These are phyloP conservation scores for Dendrocopos noguchii DNA, from an alignment of 2,113 vertebrate species.

Conservation along the genomic window DNA sequence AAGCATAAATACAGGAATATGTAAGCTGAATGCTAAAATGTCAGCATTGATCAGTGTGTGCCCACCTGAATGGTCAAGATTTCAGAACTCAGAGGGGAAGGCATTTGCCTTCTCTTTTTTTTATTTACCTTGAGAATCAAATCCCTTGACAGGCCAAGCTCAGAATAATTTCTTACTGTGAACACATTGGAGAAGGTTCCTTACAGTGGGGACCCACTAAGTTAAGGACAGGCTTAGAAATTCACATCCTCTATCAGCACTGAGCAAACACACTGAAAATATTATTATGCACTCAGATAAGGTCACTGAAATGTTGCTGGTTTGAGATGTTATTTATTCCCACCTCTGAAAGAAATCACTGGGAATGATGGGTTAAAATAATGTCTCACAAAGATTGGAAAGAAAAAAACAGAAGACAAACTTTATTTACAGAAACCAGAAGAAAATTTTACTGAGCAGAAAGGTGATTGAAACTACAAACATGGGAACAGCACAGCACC, in stretches of 20 bases:
- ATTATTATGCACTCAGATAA: neutral
- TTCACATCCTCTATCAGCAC: neutral
- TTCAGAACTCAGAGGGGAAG: neutral
- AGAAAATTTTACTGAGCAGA: neutral
- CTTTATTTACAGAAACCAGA: neutral
- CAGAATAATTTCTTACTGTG: neutral
- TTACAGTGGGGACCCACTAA: neutral
- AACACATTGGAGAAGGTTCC: neutral
- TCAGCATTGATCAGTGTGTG: neutral
- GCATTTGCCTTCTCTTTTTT: neutral
- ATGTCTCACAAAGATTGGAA: neutral
- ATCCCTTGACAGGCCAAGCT: neutral
- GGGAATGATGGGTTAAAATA: constrained; percentile 39
- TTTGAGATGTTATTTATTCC: constrained; percentile 4
- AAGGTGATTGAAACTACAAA: neutral
- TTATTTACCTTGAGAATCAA: neutral
- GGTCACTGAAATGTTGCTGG: neutral
- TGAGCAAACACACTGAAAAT: neutral
- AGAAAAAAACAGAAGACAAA: neutral
- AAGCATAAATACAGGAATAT: neutral
- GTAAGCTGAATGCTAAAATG: neutral
- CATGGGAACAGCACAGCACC: neutral
- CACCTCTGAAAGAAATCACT: neutral
- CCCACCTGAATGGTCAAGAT: neutral
- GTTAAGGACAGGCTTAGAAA: constrained; percentile 25